A percentile compares a stretch with the other conserved stretches of the same genome.
Evolutionary conservation across 2,888 invertebrate species (phyloP).

Genomic region (Microctonus aethiopoides): DNA sequence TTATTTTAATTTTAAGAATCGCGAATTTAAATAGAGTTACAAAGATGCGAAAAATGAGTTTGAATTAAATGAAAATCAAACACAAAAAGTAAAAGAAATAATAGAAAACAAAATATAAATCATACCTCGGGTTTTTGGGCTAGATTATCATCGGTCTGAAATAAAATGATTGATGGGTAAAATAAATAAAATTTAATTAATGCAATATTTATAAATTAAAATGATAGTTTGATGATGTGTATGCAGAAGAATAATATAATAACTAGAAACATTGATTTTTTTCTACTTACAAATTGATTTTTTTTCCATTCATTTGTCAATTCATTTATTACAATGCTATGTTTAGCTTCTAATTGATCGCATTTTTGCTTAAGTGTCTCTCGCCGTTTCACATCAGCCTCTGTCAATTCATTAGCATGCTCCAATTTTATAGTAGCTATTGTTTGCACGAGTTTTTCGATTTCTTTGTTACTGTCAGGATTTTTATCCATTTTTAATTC

Average conservation of each 20-base stretch:
- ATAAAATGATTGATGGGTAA: constrained; percentile 41
- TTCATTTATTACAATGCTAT: constrained; percentile 57
- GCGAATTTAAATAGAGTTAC: constrained; percentile 33
- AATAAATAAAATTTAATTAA: constrained; percentile 29
- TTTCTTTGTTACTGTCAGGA: constrained; percentile 28
- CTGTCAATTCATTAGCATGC: constrained; percentile 56
- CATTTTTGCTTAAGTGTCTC: constrained; percentile 53
- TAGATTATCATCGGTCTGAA: constrained; percentile 46
- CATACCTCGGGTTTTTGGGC: constrained; percentile 47
- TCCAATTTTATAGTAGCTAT: constrained; percentile 52
- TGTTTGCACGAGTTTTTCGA: constrained; percentile 47
- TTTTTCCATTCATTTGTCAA: constrained; percentile 64
- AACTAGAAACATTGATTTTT: background rate
- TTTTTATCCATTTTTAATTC: constrained; percentile 54
- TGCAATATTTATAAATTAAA: constrained; percentile 15
- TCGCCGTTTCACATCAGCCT: constrained; percentile 63
- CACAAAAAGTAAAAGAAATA: constrained; percentile 35
- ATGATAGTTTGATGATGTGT: background rate
- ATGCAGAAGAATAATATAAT: background rate
- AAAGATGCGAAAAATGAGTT: constrained; percentile 16
- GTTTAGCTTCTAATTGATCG: constrained; percentile 54
- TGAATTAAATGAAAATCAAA: constrained; percentile 28
- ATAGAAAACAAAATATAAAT: constrained; percentile 25
- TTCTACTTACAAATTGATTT: constrained; percentile 61
- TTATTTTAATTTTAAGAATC: constrained; percentile 25